phyloP scores from a whole-genome alignment of 2,888 invertebrate species.

The Dorcus parallelipipedus region DNA sequence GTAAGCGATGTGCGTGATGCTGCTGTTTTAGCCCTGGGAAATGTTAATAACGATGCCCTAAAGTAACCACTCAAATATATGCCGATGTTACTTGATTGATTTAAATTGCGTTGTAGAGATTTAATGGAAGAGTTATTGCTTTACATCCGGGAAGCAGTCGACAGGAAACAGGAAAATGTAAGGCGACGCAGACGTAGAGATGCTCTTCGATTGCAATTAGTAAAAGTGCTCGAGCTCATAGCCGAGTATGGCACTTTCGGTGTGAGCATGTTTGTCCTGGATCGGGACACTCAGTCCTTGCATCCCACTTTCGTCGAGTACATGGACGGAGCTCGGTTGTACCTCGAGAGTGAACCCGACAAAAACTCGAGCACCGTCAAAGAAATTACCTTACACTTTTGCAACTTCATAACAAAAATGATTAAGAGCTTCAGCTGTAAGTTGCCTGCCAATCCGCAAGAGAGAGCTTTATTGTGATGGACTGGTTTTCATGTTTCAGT shows the following conservation, averaged over 20 bases:
- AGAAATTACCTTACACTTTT: slow-evolving; percentile 90
- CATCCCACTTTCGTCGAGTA: slow-evolving; percentile 90
- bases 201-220: slow-evolving; percentile 85
- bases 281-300: slow-evolving; percentile 71
- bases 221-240: slow-evolving; percentile 86
- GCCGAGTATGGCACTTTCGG: slow-evolving; percentile 90
- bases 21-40: slow-evolving; percentile 89
- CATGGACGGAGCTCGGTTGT: slow-evolving; percentile 88
- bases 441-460: slow-evolving; percentile 41
- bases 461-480: background rate
- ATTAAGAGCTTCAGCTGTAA: slow-evolving; percentile 89
- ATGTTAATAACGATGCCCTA: slow-evolving; percentile 90
- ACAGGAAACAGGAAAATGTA: slow-evolving; percentile 96
- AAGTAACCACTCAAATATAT: slow-evolving; percentile 63
- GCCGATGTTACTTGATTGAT: background rate
- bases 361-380: slow-evolving; percentile 84
- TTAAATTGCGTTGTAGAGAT: slow-evolving; percentile 61
- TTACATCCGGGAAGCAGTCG: slow-evolving; percentile 92
- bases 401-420: slow-evolving; percentile 89
- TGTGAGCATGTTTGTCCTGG: slow-evolving; percentile 53
- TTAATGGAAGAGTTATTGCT: slow-evolving; percentile 92
- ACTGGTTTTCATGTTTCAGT: slow-evolving; percentile 55
- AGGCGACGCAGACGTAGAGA: slow-evolving; percentile 86
- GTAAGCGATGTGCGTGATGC: slow-evolving; percentile 91
- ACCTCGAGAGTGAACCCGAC: slow-evolving; percentile 90